Evolutionary conservation across 2,888 invertebrate species (phyloP).

Genomic region (Luperina nickerlii): DNA sequence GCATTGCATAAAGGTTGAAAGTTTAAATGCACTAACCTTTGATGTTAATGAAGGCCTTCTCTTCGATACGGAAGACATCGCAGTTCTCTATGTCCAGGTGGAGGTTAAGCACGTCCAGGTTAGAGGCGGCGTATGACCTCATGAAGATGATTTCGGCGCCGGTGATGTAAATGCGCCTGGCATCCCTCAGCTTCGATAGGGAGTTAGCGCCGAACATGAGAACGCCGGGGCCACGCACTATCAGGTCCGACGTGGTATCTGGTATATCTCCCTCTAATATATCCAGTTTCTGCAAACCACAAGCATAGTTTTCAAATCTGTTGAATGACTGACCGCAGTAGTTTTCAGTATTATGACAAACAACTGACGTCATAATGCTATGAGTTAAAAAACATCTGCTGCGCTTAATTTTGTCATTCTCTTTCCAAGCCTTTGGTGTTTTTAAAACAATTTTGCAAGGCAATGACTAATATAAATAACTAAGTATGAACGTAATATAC

Average conservation of each 20-base stretch:
- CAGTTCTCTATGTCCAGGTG: conserved; percentile 91
- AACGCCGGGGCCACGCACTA: conserved; percentile 89
- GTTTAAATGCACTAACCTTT: conserved; percentile 80
- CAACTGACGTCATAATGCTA: conserved; percentile 23
- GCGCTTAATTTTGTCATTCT: conserved; percentile 18
- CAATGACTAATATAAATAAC: conserved; percentile 30
- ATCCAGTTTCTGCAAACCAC: conserved; percentile 84
- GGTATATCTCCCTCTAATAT: conserved; percentile 90
- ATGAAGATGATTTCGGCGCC: conserved; percentile 89
- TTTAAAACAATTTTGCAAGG: conserved; percentile 13
- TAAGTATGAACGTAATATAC: conserved; percentile 12
- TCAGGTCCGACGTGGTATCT: conserved; percentile 90
- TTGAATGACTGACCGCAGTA: conserved; percentile 31
- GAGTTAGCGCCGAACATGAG: conserved; percentile 90
- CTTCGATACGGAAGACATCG: conserved; percentile 91
- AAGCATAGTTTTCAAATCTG: conserved; percentile 38
- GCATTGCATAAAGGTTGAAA: conserved; percentile 41
- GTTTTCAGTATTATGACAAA: conserved; percentile 37
- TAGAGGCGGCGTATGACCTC: conserved; percentile 91
- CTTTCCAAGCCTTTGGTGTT: conserved; percentile 4
- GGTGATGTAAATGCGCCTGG: conserved; percentile 89
- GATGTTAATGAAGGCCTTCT: conserved; percentile 91
- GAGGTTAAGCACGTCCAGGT: conserved; percentile 90
- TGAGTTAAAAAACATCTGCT: conserved; percentile 38
- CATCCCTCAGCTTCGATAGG: conserved; percentile 89